Evolutionary conservation across 2,888 invertebrate genomes (phyloP), one percentile per base, ranked within the genome.

Genomic region (Catocala sponsa): DNA sequence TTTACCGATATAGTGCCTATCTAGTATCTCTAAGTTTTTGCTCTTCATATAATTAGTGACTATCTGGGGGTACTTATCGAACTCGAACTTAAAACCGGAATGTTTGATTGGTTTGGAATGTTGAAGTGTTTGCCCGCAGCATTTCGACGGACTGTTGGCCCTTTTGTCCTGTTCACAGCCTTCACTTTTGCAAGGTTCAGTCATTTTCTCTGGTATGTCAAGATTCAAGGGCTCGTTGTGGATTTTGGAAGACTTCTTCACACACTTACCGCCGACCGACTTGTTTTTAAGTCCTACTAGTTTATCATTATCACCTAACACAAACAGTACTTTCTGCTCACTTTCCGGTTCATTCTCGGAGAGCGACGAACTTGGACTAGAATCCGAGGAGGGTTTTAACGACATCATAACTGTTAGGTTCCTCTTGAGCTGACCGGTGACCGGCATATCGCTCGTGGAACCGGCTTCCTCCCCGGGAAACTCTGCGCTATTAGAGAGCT

Each of bases 21-120:
- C 95, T 77, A 95, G 85, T 78, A 96, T 91, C 86, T 96, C 95
- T 77, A 97, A 93, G 86, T 96, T 96, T 88, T 97, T 97, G 86
- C 96, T 96, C 89, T 96, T 96, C 96, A 97, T 96, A 84, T 97
- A 97, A 89, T 96, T 96, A 78, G 96, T 96, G 75, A 96, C 96
- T 85, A 96, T 96, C 85, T 96, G 96, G 38, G 96, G 96, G 90
- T 96, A 96, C 89, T 96, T 96, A 86, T 96, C 96, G 82, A 97
- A 96, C 85, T 96, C 96, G 84, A 97, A 97, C 89, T 96, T 97
- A 86, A 96, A 96, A 80, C 96, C 96, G 86, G 96, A 96, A 95
- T 96, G 95, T 92, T 95, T 95, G 80, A 95, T 96, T 78, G 94
- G 92, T 85, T 94, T 95, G 94, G 94, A 95, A 95, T 95, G 95